Conservation (phyloP, 2,797 vertebrate species). For the Limosa lapponica region DNA sequence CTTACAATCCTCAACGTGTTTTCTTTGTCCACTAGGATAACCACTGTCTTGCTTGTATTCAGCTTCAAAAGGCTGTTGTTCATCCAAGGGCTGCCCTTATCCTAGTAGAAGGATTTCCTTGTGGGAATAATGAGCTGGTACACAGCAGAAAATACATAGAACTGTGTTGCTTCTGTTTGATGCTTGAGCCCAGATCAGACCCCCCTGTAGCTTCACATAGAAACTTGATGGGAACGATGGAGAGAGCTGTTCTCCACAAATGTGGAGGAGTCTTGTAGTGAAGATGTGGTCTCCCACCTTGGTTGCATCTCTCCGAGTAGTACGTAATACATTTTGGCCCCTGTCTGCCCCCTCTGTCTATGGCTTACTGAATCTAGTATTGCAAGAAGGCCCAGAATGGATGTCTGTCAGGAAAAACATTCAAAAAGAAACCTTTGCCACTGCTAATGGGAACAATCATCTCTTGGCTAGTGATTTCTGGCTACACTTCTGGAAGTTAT, state of each 20-base stretch:
- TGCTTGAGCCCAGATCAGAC: neutral
- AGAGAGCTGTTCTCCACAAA: neutral
- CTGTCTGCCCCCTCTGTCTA: neutral
- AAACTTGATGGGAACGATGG: neutral
- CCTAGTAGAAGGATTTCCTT: neutral
- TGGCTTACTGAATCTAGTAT: neutral
- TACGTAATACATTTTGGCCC: neutral
- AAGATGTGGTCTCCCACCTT: neutral
- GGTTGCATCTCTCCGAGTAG: neutral
- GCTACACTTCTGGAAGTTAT: neutral
- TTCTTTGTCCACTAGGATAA: neutral
- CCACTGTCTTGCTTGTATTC: neutral
- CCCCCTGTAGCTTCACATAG: neutral
- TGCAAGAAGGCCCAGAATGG: neutral
- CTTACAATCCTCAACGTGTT: neutral
- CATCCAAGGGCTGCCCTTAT: neutral
- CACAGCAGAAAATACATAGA: neutral
- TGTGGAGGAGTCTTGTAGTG: neutral
- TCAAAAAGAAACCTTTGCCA: neutral
- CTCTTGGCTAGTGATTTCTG: neutral
- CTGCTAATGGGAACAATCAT: neutral
- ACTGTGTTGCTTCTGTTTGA: neutral
- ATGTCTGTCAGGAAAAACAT: neutral
- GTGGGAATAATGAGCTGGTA: neutral
- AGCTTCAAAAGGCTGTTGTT: neutral